phyloP scores from a whole-genome alignment of 2,888 invertebrate species.

The Aphidoletes aphidimyza region DNA sequence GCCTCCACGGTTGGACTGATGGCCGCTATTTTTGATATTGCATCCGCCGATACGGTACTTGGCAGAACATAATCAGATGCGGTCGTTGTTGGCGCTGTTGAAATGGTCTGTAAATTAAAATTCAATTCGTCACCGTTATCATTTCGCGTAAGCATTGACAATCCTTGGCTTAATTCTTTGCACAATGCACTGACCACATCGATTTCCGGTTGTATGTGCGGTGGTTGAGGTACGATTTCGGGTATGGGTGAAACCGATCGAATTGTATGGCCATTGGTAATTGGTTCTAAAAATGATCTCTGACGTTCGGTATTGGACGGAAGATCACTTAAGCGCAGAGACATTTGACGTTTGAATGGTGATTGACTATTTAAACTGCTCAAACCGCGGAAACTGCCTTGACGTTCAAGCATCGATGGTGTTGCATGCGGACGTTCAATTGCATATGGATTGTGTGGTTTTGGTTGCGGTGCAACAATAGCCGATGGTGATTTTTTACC shows the following conservation, averaged over 20 bases:
- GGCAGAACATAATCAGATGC: conserved; percentile 55
- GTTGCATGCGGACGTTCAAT: conserved; percentile 97
- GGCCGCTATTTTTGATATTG: conserved; percentile 6
- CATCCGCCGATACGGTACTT: conserved; percentile 58
- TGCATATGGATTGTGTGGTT: conserved; percentile 87
- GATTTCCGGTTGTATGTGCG: conserved; percentile 62
- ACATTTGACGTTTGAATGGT: conserved; percentile 96
- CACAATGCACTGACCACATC: conserved; percentile 78
- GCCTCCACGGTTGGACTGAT: conserved; percentile 59
- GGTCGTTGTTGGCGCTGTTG: conserved; percentile 69
- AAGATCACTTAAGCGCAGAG: conserved; percentile 91
- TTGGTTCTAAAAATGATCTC: conserved; percentile 66
- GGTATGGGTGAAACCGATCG: conserved; percentile 79
- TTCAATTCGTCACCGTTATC: conserved; percentile 69
- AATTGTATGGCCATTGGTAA: conserved; percentile 59
- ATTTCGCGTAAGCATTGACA: conserved; percentile 73
- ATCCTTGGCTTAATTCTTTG: conserved; percentile 78
- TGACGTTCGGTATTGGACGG: conserved; percentile 92
- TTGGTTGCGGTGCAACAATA: conserved; percentile 68
- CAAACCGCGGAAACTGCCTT: conserved; percentile 94
- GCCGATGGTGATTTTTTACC: conserved; percentile 62
- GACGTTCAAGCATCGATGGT: conserved; percentile 91
- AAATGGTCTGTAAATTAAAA: conserved; percentile 69
- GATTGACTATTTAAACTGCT: conserved; percentile 81
- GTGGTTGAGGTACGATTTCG: conserved; percentile 74